These are phyloP conservation scores for Thelaira solivaga DNA, from an alignment of 2,888 invertebrate species.

Conservation along the genomic window DNA sequence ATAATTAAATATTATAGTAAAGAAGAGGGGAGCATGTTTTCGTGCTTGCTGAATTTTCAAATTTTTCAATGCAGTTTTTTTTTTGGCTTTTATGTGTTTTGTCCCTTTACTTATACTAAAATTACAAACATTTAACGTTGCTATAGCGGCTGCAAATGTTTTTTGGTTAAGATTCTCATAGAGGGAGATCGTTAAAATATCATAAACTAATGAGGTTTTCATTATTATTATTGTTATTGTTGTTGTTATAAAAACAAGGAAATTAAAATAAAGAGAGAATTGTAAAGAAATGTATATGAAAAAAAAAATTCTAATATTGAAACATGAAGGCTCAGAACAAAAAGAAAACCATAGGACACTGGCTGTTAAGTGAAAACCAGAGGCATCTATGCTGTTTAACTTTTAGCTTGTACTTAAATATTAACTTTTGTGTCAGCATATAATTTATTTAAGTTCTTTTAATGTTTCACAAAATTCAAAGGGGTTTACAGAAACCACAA, in stretches of 20 bases:
- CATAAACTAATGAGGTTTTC: slow-evolving; percentile 59
- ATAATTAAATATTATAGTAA: too few relatives aligned
- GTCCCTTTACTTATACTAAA: slow-evolving; percentile 14
- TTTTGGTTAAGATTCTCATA: background rate
- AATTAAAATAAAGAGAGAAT: background rate
- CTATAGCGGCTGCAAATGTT: background rate
- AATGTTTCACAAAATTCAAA: slow-evolving; percentile 41
- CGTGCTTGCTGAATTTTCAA: background rate
- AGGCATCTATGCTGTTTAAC: slow-evolving; percentile 26
- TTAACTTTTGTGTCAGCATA: slow-evolving; percentile 45
- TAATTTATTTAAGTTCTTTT: slow-evolving; percentile 56
- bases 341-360: background rate
- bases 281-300: slow-evolving; percentile 10
- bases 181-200: slow-evolving; percentile 27
- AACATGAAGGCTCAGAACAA: background rate
- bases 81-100: slow-evolving; percentile 2
- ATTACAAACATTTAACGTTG: slow-evolving; percentile 29
- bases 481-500: background rate
- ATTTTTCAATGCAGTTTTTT: slow-evolving; percentile 22
- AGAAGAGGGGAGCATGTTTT: background rate
- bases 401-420: slow-evolving; percentile 43
- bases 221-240: slow-evolving; percentile 53
- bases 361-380: background rate
- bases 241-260: slow-evolving; percentile 8
- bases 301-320: background rate